Evolutionary conservation across 1,140 invertebrate genomes (phyloP).

Genomic region (Brachionus asplanchnoidis): DNA sequence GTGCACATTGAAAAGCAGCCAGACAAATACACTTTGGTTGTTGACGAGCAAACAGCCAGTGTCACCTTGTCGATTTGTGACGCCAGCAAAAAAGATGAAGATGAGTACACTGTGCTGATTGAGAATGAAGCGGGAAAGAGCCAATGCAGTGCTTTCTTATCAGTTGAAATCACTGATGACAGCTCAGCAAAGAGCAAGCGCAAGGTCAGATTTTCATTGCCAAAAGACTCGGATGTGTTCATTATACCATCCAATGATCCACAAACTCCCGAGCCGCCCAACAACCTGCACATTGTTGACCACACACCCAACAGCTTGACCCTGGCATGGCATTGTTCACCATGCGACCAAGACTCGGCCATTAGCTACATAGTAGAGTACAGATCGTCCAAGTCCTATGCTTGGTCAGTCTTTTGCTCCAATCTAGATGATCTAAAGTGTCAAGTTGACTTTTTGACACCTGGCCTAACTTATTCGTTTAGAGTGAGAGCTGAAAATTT

Average conservation of each 20-base stretch:
- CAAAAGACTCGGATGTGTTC: constrained; percentile 18
- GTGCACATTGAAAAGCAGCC: not conserved
- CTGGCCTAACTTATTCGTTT: not conserved
- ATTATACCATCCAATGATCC: constrained; percentile 18
- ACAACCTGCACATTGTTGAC: not conserved
- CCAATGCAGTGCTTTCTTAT: constrained; percentile 25
- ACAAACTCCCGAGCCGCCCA: not conserved
- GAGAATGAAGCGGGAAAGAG: constrained; percentile 13
- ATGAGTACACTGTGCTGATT: not conserved
- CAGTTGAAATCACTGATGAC: not conserved
- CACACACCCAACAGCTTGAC: not conserved
- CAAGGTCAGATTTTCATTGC: constrained; percentile 18
- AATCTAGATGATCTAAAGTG: not conserved
- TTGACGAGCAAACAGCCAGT: not conserved
- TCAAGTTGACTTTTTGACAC: not conserved
- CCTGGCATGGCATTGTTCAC: not conserved
- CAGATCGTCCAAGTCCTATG: not conserved
- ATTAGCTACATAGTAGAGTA: constrained; percentile 33
- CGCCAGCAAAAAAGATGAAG: not conserved
- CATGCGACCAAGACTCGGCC: not conserved
- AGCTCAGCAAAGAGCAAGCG: not conserved
- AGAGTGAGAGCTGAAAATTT: constrained; percentile 28
- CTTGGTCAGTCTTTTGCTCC: constrained; percentile 28
- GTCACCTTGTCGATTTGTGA: not conserved
- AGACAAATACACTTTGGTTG: not conserved